Evolutionary conservation across 2,888 invertebrate genomes (phyloP).

Genomic region (Lochmaea capreae): DNA sequence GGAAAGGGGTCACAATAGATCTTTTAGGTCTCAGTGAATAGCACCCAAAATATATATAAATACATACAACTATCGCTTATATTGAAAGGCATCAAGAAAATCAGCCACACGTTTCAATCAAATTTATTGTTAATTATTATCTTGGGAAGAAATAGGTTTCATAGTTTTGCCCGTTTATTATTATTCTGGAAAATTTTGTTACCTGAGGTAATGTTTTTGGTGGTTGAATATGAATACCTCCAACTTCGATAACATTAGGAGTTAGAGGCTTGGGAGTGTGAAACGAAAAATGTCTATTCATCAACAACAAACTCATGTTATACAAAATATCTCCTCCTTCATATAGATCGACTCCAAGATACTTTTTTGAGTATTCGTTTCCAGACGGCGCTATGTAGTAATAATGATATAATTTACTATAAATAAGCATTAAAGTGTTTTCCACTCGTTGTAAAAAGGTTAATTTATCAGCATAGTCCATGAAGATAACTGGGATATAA

Average conservation of each 20-base stretch:
- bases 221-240: slow-evolving; percentile 67
- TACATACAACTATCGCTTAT: no score
- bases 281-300: slow-evolving; percentile 65
- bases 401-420: slow-evolving; percentile 49
- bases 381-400: slow-evolving; percentile 46
- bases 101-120: no score
- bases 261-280: slow-evolving; percentile 65
- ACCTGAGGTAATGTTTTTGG: slow-evolving; percentile 44
- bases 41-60: no score
- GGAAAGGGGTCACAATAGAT: no score
- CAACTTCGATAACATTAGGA: slow-evolving; percentile 68
- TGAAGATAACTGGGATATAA: slow-evolving; percentile 67
- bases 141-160: no score
- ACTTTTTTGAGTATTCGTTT: slow-evolving; percentile 52
- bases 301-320: slow-evolving; percentile 66
- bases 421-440: slow-evolving; percentile 61
- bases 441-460: slow-evolving; percentile 61
- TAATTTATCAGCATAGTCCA: slow-evolving; percentile 59
- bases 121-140: no score
- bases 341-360: slow-evolving; percentile 56
- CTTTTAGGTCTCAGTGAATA: no score
- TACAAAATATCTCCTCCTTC: slow-evolving; percentile 62
- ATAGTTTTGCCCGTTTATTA: no score
- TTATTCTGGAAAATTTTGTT: background rate
- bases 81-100: no score